Percentiles rank a stretch among this genome's conserved stretches.
Evolutionary conservation across 2,113 vertebrate genomes (phyloP).

Genomic region (Cynoglossus semilaevis): DNA sequence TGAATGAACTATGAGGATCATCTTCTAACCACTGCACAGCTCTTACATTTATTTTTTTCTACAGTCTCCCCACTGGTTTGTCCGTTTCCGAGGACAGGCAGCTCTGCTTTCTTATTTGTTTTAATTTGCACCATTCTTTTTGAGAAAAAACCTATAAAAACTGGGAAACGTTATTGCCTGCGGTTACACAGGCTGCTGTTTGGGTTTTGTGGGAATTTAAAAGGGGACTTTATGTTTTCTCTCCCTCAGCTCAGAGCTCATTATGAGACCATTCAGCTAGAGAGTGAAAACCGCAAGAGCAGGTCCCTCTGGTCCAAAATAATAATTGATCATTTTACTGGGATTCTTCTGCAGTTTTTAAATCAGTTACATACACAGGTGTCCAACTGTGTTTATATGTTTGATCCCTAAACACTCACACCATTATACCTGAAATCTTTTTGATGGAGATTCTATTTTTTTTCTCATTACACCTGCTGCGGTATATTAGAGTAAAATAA

Average conservation of each 20-base stretch:
- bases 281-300: slow-evolving; percentile 29
- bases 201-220: slow-evolving; percentile 42
- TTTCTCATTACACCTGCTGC: background rate
- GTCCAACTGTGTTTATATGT: slow-evolving; percentile 26
- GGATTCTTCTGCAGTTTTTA: slow-evolving; percentile 24
- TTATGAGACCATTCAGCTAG: slow-evolving; percentile 50
- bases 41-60: slow-evolving; percentile 1
- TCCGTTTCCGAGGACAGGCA: background rate
- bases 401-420: background rate
- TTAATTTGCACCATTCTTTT: slow-evolving; percentile 3
- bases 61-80: background rate
- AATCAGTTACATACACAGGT: slow-evolving; percentile 31
- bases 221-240: slow-evolving; percentile 37
- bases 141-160: slow-evolving; percentile 15
- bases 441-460: background rate
- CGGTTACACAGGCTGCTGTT: slow-evolving; percentile 30
- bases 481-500: slow-evolving; percentile 8
- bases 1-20: slow-evolving; percentile 18
- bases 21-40: background rate
- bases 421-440: background rate
- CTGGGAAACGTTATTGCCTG: slow-evolving; percentile 6
- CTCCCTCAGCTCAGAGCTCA: slow-evolving; percentile 45
- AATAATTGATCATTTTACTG: slow-evolving; percentile 36
- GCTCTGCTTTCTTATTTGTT: background rate
- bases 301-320: slow-evolving; percentile 39